phyloP scores from a whole-genome alignment of 2,797 vertebrate genomes.

The Cuculus canorus region DNA sequence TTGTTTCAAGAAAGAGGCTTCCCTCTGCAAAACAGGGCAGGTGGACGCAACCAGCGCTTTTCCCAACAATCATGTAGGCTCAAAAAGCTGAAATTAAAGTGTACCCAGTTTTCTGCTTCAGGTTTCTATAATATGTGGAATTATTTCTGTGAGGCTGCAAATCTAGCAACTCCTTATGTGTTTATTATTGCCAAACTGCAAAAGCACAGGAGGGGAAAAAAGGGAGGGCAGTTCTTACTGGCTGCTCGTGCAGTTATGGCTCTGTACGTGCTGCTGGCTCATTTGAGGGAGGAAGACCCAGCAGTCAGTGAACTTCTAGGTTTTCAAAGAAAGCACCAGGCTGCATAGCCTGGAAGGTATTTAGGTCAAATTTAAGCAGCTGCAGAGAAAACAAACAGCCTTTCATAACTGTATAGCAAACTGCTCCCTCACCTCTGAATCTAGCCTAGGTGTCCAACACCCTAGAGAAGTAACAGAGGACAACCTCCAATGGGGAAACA shows the following conservation, averaged over 20 bases:
- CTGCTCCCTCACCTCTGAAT: background rate
- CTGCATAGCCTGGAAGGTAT: slow-evolving; percentile 1
- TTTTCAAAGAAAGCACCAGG: slow-evolving; percentile 17
- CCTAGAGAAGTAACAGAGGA: background rate
- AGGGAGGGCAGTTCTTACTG: background rate
- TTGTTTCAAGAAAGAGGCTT: background rate
- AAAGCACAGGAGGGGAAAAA: background rate
- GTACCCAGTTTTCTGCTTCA: background rate
- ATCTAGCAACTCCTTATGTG: background rate
- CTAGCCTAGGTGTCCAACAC: background rate
- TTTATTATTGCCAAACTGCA: background rate
- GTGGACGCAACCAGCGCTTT: background rate
- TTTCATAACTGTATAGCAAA: background rate
- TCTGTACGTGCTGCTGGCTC: background rate
- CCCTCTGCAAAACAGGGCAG: background rate
- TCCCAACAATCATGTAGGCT: background rate
- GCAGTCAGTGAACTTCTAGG: background rate
- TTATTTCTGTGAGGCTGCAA: background rate
- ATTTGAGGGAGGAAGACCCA: background rate
- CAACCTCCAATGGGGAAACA: too few species aligned
- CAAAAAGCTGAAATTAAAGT: background rate
- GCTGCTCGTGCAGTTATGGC: background rate
- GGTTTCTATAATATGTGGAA: background rate
- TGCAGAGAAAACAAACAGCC: background rate
- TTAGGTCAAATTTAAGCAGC: slow-evolving; percentile 26